These are phyloP conservation scores for Halichoerus grypus DNA, from an alignment of 2,113 vertebrate species.

Conservation along the genomic window DNA sequence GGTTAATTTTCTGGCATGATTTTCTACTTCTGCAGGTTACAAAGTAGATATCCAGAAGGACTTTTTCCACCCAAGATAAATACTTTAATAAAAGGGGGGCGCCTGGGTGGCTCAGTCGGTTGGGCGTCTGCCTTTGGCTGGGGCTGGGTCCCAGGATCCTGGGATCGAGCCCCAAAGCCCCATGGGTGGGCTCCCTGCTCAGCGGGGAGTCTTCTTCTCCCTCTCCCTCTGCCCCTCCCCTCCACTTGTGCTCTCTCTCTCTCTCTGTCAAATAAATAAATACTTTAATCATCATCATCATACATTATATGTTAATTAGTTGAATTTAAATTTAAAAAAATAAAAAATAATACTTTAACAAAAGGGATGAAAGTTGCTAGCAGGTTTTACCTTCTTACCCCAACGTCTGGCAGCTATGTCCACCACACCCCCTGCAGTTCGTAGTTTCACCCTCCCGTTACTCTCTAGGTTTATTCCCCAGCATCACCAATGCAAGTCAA, in stretches of 20 bases:
- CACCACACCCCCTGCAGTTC: neutral
- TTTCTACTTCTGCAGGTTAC: slow-evolving; percentile 72
- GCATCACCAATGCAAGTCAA: neutral
- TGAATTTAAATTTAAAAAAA: neutral
- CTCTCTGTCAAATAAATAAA: neutral
- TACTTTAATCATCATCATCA: neutral
- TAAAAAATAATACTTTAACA: slow-evolving; percentile 55
- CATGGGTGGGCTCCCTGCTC: neutral
- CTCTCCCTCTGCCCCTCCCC: neutral
- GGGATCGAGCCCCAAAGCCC: neutral
- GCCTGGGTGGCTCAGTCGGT: neutral
- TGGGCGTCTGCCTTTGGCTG: neutral
- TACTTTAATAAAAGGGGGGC: slow-evolving; percentile 45
- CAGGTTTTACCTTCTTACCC: neutral
- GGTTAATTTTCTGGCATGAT: slow-evolving; percentile 63
- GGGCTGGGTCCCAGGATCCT: neutral
- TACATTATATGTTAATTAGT: neutral
- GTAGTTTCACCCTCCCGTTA: neutral
- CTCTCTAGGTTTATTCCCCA: neutral
- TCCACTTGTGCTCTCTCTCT: no score
- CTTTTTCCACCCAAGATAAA: slow-evolving; percentile 55
- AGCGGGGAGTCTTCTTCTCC: neutral
- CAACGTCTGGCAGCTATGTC: neutral
- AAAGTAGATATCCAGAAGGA: slow-evolving; percentile 71
- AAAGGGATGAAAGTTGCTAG: neutral